Percentiles rank a stretch among this genome's conserved stretches.
Conservation (phyloP, 2,113 vertebrate species). For the Macrotis lagotis region DNA sequence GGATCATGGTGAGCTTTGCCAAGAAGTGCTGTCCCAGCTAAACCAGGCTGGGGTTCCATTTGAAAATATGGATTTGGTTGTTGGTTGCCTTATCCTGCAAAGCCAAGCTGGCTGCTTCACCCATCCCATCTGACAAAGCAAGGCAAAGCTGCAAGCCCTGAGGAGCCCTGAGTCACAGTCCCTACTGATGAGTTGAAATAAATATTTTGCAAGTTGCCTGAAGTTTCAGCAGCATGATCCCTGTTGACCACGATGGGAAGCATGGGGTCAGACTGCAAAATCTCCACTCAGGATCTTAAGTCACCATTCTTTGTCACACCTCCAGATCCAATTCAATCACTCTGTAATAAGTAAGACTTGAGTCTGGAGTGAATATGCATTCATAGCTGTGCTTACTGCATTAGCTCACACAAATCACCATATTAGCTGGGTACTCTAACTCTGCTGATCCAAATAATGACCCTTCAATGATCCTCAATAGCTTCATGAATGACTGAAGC, state of each 20-base stretch:
- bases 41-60: constrained; percentile 22
- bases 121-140: constrained; percentile 47
- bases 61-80: constrained; percentile 46
- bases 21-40: constrained; percentile 36
- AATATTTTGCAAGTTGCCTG: constrained; percentile 63
- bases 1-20: constrained; percentile 51
- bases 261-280: constrained; percentile 35
- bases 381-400: no score
- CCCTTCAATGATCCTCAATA: neutral
- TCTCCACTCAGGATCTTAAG: constrained; percentile 29
- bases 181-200: neutral
- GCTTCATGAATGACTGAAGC: neutral
- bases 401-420: neutral
- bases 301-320: constrained; percentile 6
- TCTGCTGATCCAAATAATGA: neutral
- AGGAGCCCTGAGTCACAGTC: constrained; percentile 17
- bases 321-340: constrained; percentile 19
- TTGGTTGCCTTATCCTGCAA: constrained; percentile 5
- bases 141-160: constrained; percentile 19
- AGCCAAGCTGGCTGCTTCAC: constrained; percentile 9
- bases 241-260: constrained; percentile 34
- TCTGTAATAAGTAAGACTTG: neutral
- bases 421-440: neutral
- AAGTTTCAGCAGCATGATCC: constrained; percentile 20
- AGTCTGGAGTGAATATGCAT: neutral